Conservation (phyloP, 2,797 vertebrate species). For the Mastacembelus armatus region DNA sequence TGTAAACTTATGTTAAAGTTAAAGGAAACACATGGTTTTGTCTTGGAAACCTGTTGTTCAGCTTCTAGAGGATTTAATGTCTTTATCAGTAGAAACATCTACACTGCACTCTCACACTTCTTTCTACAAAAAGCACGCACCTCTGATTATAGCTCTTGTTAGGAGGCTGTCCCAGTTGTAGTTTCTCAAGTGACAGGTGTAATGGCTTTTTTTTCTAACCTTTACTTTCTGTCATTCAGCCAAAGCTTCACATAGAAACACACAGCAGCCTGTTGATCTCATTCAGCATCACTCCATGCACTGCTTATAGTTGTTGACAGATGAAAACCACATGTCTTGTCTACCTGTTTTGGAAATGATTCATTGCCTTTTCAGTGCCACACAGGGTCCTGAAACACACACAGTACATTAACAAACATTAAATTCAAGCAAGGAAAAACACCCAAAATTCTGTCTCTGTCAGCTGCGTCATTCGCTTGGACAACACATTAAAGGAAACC, state of each 20-base stretch:
- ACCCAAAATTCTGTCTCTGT: background rate
- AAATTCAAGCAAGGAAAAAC: slow-evolving; percentile 13
- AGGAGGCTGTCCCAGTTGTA: background rate
- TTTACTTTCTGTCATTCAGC: background rate
- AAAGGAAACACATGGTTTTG: background rate
- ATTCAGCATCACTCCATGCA: slow-evolving; percentile 23
- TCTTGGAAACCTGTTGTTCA: background rate
- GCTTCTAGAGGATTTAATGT: background rate
- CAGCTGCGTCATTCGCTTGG: slow-evolving; percentile 33
- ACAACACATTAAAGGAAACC: slow-evolving; percentile 49
- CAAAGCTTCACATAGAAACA: background rate
- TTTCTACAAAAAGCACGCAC: background rate
- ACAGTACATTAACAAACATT: slow-evolving; percentile 17
- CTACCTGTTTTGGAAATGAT: slow-evolving; percentile 20
- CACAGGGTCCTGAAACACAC: slow-evolving; percentile 5
- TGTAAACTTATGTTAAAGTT: background rate
- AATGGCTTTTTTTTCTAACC: background rate
- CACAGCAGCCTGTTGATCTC: slow-evolving; percentile 26
- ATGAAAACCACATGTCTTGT: slow-evolving; percentile 28
- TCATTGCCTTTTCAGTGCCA: background rate
- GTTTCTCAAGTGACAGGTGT: background rate
- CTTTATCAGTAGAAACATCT: background rate
- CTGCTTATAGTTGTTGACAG: slow-evolving; percentile 28
- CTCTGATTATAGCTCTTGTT: background rate
- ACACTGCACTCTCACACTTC: background rate